These are phyloP conservation scores for Nematolebias whitei DNA, from an alignment of 2,113 vertebrate species.

Conservation along the genomic window DNA sequence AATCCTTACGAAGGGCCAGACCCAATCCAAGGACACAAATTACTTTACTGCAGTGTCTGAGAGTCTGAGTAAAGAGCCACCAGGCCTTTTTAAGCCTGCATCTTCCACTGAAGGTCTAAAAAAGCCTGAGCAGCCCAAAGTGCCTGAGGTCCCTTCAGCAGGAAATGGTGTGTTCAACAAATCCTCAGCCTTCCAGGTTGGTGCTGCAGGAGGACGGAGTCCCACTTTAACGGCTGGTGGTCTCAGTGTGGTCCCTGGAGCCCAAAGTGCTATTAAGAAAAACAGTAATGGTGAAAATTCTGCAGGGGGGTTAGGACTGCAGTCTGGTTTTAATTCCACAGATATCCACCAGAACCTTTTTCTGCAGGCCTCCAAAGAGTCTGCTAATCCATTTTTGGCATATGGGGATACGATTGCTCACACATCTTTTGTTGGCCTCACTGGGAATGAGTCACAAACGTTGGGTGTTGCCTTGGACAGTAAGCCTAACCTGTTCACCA, in stretches of 20 bases:
- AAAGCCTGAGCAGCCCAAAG: slow-evolving; percentile 82
- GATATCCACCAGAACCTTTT: slow-evolving; percentile 96
- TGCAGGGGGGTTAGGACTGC: slow-evolving; percentile 62
- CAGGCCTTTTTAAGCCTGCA: slow-evolving; percentile 78
- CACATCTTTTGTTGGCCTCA: slow-evolving; percentile 88
- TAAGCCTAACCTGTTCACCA: slow-evolving; percentile 88
- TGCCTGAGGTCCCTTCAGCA: slow-evolving; percentile 84
- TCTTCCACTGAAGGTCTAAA: slow-evolving; percentile 70
- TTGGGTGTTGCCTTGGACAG: slow-evolving; percentile 76
- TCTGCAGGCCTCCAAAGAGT: slow-evolving; percentile 91
- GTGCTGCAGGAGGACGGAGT: slow-evolving; percentile 58
- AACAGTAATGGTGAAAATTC: slow-evolving; percentile 62
- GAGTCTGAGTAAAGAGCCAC: slow-evolving; percentile 85
- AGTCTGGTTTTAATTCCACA: slow-evolving; percentile 71
- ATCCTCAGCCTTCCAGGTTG: slow-evolving; percentile 85
- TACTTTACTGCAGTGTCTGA: slow-evolving; percentile 93
- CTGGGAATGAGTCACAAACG: slow-evolving; percentile 76
- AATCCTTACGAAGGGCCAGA: slow-evolving; percentile 54
- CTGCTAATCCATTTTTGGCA: slow-evolving; percentile 92
- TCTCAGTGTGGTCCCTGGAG: slow-evolving; percentile 48
- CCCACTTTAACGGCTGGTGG: slow-evolving; percentile 48
- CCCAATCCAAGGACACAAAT: slow-evolving; percentile 79
- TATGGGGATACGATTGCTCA: slow-evolving; percentile 88
- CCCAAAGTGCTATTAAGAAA: slow-evolving; percentile 54
- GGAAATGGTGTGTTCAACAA: slow-evolving; percentile 86